Evolutionary conservation across 2,113 vertebrate species (phyloP).

Genomic region (Anarrhichthys ocellatus): DNA sequence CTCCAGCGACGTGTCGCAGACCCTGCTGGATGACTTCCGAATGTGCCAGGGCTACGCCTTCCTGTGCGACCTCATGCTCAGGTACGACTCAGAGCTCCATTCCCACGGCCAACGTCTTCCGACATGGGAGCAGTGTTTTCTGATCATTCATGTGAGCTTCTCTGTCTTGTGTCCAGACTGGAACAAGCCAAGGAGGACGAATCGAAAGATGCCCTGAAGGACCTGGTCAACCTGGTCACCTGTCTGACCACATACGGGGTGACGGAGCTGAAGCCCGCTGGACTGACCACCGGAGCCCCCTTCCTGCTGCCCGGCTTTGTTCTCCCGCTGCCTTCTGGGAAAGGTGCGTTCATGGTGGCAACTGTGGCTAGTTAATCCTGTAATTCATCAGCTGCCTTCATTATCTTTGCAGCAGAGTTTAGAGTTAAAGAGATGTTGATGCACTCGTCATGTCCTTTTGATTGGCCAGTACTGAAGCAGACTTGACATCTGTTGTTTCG

Average conservation of each 20-base stretch:
- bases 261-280: conserved; percentile 93
- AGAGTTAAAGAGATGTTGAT: background rate
- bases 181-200: conserved; percentile 97
- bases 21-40: conserved; percentile 95
- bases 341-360: conserved; percentile 84
- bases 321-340: conserved; percentile 94
- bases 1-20: conserved; percentile 97
- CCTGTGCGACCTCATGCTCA: conserved; percentile 96
- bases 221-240: conserved; percentile 96
- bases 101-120: too few relatives aligned
- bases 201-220: conserved; percentile 95
- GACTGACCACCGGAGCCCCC: conserved; percentile 94
- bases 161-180: conserved; percentile 83
- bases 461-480: too few relatives aligned
- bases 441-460: background rate
- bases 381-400: background rate
- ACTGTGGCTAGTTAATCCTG: background rate
- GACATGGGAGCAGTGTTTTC: too few relatives aligned
- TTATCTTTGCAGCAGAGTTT: background rate
- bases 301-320: conserved; percentile 96
- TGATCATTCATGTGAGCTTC: background rate
- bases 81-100: conserved; percentile 78
- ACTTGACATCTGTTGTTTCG: too few relatives aligned
- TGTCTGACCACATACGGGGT: conserved; percentile 95
- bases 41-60: conserved; percentile 99